Conservation (phyloP, 2,797 vertebrate genomes). For the Sebastes vulpes region DNA sequence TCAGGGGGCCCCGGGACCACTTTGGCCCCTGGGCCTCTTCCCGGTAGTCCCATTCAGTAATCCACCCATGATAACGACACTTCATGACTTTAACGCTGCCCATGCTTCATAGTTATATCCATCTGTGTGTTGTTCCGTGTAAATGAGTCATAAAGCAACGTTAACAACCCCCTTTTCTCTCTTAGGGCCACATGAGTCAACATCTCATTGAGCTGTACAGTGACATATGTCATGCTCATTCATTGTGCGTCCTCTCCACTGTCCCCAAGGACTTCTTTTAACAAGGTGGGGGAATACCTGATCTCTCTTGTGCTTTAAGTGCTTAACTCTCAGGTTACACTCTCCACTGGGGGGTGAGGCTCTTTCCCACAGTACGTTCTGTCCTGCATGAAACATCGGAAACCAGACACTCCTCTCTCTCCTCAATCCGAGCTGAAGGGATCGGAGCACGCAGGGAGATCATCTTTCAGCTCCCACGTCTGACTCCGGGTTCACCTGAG, state of each 20-base stretch:
- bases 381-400: slow-evolving; percentile 52
- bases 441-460: slow-evolving; percentile 40
- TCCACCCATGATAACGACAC: not conserved
- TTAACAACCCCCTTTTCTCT: not conserved
- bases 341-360: slow-evolving; percentile 48
- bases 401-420: slow-evolving; percentile 56
- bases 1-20: not conserved
- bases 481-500: slow-evolving; percentile 37
- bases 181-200: slow-evolving; percentile 16
- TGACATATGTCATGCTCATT: slow-evolving; percentile 52
- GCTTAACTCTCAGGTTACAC: slow-evolving; percentile 67
- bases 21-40: accelerated
- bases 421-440: slow-evolving; percentile 27
- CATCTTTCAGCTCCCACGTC: slow-evolving; percentile 61
- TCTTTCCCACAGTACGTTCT: slow-evolving; percentile 62
- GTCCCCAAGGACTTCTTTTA: slow-evolving; percentile 61
- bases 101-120: not conserved
- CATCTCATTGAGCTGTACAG: slow-evolving; percentile 18
- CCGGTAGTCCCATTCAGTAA: not conserved
- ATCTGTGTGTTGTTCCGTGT: not conserved
- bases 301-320: slow-evolving; percentile 69
- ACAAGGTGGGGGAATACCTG: slow-evolving; percentile 63
- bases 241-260: slow-evolving; percentile 34
- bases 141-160: slow-evolving; percentile 22
- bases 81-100: not conserved